Evolutionary conservation across 1,140 invertebrate genomes (phyloP), one percentile per base, ranked within the genome.

Genomic region (Pseudomyrmex flavicornis): DNA sequence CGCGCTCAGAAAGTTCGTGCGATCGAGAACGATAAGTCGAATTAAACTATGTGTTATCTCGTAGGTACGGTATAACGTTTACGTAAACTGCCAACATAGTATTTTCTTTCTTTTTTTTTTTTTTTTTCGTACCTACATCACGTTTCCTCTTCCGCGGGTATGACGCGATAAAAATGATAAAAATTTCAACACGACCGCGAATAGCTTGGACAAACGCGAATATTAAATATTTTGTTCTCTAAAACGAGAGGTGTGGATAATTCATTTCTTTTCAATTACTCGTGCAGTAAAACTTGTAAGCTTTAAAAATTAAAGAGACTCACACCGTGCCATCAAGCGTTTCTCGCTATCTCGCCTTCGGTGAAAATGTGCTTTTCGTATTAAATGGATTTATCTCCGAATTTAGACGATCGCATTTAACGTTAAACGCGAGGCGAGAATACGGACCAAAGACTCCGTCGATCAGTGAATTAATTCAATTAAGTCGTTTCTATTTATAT

Each of bases 391-490:
- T 72, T 17, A 70, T 68, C 54, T 13, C 12, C 20, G 15, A 50
- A 80, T 72, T 35, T 17, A 59, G 66, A 72, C 46, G 20, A n/a
- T 12, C 20, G 35, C 66, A 58, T 62, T 59, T 70, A 79, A 46
- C 54, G 13, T 69, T 46, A 58, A 77, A 46, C 17, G 35, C 20
- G 35, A 58, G 52, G 52, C 44, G 65, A 48, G 66, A 50, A 72
- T 61, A 80, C 66, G 54, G 10, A 48, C n/a, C 56, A 62, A 65
- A 76, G 20, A 72, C n/a, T 80, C 35, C 76, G 65, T 70, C 66
- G 56, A 80, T 80, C 54, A 46, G 44, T 59, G 56, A 80, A 70
- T 70, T 80, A 80, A 80, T 72, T 80, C 61, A 80, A 79, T 79
- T 70, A 80, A 80, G 46, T 35, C 66, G 44, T 59, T 59, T 44